A percentile compares a stretch with the other conserved stretches of the same genome.
Conservation (phyloP, 2,113 vertebrate species). For the Astur gentilis region DNA sequence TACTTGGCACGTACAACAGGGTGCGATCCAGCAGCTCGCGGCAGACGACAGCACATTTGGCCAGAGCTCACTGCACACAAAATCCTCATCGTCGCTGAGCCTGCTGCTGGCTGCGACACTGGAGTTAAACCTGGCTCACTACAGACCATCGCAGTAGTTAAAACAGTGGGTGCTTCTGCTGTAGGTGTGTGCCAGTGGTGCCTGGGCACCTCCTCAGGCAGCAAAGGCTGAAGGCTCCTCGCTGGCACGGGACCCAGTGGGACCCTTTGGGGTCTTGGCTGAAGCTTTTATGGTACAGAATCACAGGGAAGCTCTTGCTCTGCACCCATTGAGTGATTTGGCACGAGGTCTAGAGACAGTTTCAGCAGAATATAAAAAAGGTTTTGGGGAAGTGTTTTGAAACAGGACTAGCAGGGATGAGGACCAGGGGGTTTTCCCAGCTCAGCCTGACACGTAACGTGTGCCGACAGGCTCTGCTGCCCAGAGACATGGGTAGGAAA, state of each 20-base stretch:
- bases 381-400: not conserved
- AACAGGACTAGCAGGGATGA: not conserved
- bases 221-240: not conserved
- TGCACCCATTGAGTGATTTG: rapidly evolving
- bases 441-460: rapidly evolving
- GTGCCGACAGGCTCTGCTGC: not conserved
- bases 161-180: not conserved
- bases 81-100: rapidly evolving
- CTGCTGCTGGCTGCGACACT: not conserved
- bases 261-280: not conserved
- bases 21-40: not conserved
- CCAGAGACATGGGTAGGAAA: rapidly evolving
- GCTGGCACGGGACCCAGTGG: not conserved
- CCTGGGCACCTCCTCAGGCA: not conserved
- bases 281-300: not conserved
- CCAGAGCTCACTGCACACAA: not conserved
- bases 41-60: not conserved
- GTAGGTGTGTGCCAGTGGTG: too few relatives aligned
- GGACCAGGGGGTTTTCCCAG: not conserved
- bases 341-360: not conserved
- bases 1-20: rapidly evolving
- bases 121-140: not conserved
- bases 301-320: not conserved
- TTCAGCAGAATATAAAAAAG: not conserved
- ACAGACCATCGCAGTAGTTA: not conserved